Evolutionary conservation across 2,888 invertebrate species (phyloP), one percentile per base, ranked within the genome.

Genomic region (Malthinus seriepunctatus): DNA sequence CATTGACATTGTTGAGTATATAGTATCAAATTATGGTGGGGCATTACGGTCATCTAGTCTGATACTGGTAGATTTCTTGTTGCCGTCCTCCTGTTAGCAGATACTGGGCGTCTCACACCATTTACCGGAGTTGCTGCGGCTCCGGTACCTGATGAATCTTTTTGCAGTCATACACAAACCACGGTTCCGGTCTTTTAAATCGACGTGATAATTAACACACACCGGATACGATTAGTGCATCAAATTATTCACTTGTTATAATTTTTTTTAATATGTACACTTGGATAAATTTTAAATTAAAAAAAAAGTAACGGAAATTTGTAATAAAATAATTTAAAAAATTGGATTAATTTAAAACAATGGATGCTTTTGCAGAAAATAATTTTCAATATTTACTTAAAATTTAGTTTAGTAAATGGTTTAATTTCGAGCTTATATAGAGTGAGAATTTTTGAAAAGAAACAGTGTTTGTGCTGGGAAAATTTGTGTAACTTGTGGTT

Each of bases 181-280:
- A 45, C 59, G 54, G 60, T 60, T 60, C 56, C 60, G 60, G 56
- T 56, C 56, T 60, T 56, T 38, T 38, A 60, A 60, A 42, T 55
- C 45, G 39, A 47, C 57, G 56, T 45, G 50, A 57, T 39, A 34
- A 12, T 12, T 12, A 8, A 35, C 15, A 10, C 34, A 23, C 42
- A 42, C 55, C 55, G 55, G 55, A 55, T 48, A 54, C 48, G 33
- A 50, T 42, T 42, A 42, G 39, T 42, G 39, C 39, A 9, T 23
- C 39, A 15, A 42, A 42, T 42, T 42, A 42, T 42, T 15, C 8
- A 23, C 23, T 23, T 23, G 23, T 23, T 23, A 23, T 23, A 23
- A 23, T 23, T 23, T 23, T 23, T 23, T 23, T 23, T 23, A 23
- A 23, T 23, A 23, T 23, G 3, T 23, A 23, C 23, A 23, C 23